Conservation (phyloP, 2,888 invertebrate genomes). For the Cetonia aurata region DNA sequence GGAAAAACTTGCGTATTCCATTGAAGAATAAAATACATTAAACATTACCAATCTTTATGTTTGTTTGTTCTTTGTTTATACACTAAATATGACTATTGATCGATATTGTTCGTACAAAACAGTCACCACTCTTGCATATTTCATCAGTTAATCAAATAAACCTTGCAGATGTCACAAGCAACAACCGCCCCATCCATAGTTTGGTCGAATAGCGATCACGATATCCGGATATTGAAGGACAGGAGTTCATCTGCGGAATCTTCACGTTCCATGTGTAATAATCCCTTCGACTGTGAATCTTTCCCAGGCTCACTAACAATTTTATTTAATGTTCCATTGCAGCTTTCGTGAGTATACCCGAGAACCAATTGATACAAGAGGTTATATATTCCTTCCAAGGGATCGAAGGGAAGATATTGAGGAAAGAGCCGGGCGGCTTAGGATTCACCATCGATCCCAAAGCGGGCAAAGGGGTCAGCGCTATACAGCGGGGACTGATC, state of each 20-base stretch:
- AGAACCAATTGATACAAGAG: constrained; percentile 76
- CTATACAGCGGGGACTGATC: constrained; percentile 72
- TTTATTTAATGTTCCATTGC: constrained; percentile 1
- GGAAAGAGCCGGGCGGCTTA: constrained; percentile 73
- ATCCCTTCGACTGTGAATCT: too few species aligned
- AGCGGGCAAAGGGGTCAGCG: constrained; percentile 68
- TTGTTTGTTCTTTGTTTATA: not conserved
- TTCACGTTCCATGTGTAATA: constrained; percentile 48
- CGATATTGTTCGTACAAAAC: too few species aligned
- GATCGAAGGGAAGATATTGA: constrained; percentile 82
- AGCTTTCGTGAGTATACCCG: constrained; percentile 60
- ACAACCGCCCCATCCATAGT: constrained; percentile 56
- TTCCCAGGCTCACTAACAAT: constrained; percentile 43
- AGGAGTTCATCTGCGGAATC: constrained; percentile 48
- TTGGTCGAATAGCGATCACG: constrained; percentile 59
- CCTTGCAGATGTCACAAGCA: constrained; percentile 51
- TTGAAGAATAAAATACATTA: too few species aligned
- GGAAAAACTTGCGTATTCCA: too few species aligned
- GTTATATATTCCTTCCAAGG: constrained; percentile 90
- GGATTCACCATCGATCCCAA: constrained; percentile 74
- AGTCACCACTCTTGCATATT: too few species aligned
- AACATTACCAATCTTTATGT: too few species aligned
- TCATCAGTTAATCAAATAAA: too few species aligned
- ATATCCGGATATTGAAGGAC: constrained; percentile 48
- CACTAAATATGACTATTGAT: not conserved